A percentile compares a stretch with the other conserved stretches of the same genome.
These are phyloP conservation scores for Brotogeris chrysoptera DNA, from an alignment of 2,797 vertebrate genomes.

Conservation along the genomic window DNA sequence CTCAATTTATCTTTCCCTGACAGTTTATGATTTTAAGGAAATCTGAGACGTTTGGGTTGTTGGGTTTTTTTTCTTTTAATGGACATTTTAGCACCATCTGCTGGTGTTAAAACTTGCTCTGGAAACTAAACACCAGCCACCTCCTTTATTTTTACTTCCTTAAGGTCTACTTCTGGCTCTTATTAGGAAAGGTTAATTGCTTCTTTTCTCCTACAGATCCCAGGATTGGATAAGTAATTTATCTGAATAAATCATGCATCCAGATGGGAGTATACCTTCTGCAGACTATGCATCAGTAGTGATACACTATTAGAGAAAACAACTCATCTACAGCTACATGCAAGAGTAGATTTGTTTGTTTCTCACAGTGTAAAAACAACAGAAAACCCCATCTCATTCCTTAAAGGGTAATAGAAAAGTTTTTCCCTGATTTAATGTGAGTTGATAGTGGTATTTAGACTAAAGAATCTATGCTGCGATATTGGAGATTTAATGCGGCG, in stretches of 20 bases:
- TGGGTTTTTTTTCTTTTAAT: constrained; percentile 35
- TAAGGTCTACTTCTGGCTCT: constrained; percentile 37
- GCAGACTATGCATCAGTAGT: not conserved
- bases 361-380: not conserved
- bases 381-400: not conserved
- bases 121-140: constrained; percentile 53
- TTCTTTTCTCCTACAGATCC: constrained; percentile 51
- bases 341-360: not conserved
- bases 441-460: not conserved
- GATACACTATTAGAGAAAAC: not conserved
- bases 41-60: constrained; percentile 77
- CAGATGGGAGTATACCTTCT: constrained; percentile 15
- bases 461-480: not conserved
- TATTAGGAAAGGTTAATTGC: constrained; percentile 68
- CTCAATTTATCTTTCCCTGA: constrained; percentile 86
- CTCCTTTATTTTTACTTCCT: constrained; percentile 44
- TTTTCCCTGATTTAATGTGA: not conserved
- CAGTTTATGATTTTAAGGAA: constrained; percentile 86
- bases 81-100: constrained; percentile 92
- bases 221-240: constrained; percentile 18
- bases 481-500: not conserved
- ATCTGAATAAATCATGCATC: constrained; percentile 23
- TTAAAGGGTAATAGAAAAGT: not conserved
- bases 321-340: not conserved
- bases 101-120: constrained; percentile 80